phyloP scores from a whole-genome alignment of 2,797 vertebrate genomes.

The Chelon labrosus region DNA sequence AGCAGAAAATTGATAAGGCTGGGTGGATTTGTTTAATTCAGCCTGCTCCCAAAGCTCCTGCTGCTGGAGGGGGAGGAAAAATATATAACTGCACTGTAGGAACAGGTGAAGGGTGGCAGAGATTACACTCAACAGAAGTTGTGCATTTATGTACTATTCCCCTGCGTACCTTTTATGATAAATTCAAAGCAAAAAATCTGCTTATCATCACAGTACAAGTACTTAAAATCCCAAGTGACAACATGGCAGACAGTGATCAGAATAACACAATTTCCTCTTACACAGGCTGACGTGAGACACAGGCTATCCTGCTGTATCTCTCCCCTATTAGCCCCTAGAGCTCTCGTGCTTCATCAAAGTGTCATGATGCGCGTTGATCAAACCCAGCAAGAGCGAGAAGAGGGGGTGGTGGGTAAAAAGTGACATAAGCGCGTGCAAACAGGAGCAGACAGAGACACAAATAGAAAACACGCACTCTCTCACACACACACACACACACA shows the following conservation, averaged over 20 bases:
- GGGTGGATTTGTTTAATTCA: slow-evolving; percentile 66
- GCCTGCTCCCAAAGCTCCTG: slow-evolving; percentile 48
- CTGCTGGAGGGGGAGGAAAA: slow-evolving; percentile 26
- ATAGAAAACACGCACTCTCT: slow-evolving; percentile 32
- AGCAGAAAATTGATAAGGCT: slow-evolving; percentile 70
- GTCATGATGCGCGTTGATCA: slow-evolving; percentile 71
- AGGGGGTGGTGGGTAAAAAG: not conserved
- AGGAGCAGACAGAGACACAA: slow-evolving; percentile 50
- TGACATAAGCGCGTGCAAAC: slow-evolving; percentile 50
- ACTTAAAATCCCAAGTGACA: slow-evolving; percentile 53
- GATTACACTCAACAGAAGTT: slow-evolving; percentile 36
- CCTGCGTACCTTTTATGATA: not conserved
- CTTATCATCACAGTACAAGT: slow-evolving; percentile 17
- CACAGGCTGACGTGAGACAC: slow-evolving; percentile 44
- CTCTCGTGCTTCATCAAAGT: slow-evolving; percentile 72
- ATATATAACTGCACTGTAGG: slow-evolving; percentile 51
- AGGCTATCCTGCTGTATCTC: slow-evolving; percentile 53
- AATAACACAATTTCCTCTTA: slow-evolving; percentile 43
- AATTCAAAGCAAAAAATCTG: slow-evolving; percentile 14
- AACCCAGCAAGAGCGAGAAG: slow-evolving; percentile 36
- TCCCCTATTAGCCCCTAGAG: slow-evolving; percentile 56
- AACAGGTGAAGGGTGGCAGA: slow-evolving; percentile 68
- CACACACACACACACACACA: slow-evolving; percentile 17
- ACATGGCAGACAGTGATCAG: slow-evolving; percentile 40
- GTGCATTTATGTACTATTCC: slow-evolving; percentile 6